Percentiles rank a stretch among this genome's conserved stretches.
These are phyloP conservation scores for Stichodactyla helianthus DNA, from an alignment of 64 coral and sea anemone genomes.

Conservation along the genomic window DNA sequence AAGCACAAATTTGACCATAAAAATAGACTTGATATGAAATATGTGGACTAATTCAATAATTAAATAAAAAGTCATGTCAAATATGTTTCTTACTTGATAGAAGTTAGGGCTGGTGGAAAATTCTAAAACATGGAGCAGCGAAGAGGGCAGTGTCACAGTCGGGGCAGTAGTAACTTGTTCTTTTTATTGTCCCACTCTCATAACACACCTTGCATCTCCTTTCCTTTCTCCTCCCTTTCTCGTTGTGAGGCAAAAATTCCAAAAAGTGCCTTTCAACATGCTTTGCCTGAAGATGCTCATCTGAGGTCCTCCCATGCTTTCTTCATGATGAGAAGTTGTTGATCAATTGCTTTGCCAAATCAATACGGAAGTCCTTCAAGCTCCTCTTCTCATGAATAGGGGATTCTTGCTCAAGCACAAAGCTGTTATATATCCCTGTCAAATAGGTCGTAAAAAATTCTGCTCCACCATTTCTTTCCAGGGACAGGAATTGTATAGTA, in stretches of 20 bases:
- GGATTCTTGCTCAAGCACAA: constrained; percentile 27
- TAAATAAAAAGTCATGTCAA: no score
- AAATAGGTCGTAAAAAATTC: constrained; percentile 41
- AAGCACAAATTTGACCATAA: no score
- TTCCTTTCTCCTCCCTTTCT: constrained; percentile 20
- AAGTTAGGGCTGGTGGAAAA: constrained; percentile 7
- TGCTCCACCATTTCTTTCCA: constrained; percentile 69
- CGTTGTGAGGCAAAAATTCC: constrained; percentile 2
- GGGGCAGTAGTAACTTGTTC: constrained; percentile 16
- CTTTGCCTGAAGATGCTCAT: background rate
- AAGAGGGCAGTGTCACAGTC: constrained; percentile 17
- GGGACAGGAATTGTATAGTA: constrained; percentile 20
- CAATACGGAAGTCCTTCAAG: constrained; percentile 23
- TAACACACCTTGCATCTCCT: constrained; percentile 13
- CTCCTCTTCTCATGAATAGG: background rate
- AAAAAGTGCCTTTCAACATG: constrained; percentile 19
- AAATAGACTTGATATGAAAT: no score
- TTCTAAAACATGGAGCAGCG: constrained; percentile 9
- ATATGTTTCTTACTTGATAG: no score
- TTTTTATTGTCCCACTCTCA: background rate
- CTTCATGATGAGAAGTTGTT: constrained; percentile 23
- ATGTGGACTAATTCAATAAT: no score
- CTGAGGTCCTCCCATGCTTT: background rate
- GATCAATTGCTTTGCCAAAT: constrained; percentile 45
- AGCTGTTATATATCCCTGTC: constrained; percentile 40